These are phyloP conservation scores for Regulus satrapa DNA, from an alignment of 2,113 vertebrate genomes.

Conservation along the genomic window DNA sequence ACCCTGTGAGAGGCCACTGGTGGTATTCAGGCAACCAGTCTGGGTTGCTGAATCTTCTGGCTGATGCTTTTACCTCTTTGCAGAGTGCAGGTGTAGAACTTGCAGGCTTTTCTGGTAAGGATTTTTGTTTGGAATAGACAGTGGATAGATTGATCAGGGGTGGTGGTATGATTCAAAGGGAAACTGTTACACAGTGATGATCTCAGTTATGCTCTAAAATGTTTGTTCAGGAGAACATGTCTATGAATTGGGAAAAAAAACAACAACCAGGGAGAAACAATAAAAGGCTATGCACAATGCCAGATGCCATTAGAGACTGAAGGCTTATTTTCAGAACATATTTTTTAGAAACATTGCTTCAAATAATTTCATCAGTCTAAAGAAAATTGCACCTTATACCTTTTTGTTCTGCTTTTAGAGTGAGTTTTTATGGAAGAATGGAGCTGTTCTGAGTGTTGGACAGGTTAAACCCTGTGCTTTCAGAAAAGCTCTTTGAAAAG, in stretches of 20 bases:
- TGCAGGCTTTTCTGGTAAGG: fast-evolving
- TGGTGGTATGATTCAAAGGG: neutral
- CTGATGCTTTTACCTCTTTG: neutral
- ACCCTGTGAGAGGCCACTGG: fast-evolving
- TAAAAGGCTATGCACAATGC: neutral
- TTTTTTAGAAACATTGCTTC: neutral
- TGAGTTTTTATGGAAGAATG: neutral
- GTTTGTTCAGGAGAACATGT: neutral
- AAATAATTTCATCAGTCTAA: neutral
- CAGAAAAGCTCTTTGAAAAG: neutral
- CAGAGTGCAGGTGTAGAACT: neutral
- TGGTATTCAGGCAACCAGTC: neutral
- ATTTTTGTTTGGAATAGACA: neutral
- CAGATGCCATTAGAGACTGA: neutral
- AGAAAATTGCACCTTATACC: neutral
- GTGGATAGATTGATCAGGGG: neutral
- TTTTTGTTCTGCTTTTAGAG: neutral
- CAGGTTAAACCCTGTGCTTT: neutral
- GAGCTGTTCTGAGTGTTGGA: neutral
- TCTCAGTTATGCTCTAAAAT: neutral
- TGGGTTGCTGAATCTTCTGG: neutral
- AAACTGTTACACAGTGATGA: neutral
- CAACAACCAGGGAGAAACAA: neutral
- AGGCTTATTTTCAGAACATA: neutral
- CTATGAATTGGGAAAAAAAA: neutral